Base-by-base conservation (phyloP, 1,140 invertebrate species). In the Anoplolepis gracilipes region DNA sequence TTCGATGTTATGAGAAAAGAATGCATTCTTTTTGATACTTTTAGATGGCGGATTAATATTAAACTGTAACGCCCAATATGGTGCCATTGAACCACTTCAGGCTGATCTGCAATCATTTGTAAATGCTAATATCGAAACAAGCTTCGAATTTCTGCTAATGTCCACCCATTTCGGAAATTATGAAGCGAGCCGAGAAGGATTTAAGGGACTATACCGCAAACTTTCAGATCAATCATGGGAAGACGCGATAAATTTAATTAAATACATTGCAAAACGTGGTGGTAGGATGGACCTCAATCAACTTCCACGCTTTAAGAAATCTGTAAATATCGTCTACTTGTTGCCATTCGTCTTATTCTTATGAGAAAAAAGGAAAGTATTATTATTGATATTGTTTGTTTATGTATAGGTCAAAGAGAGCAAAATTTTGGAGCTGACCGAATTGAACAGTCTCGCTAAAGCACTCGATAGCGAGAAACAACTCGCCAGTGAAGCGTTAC, bases 91-190 rank as follows among this genome's bases (percentile, higher is more conserved):
- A 0, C 85, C 92, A 25, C 89, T 94, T 53, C 92, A 95, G 25
- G 87, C 91, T 6, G 95, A 95, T 7, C 93, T 96, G 6, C 95
- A 97, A 69, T 93, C 95, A 11, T 97, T 96, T 90, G 96, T 96
- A 7, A 97, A 96, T 88, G 93, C 95, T 16, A 96, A 98, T 87
- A 94, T 98, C 65, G 95, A 96, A 49, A 94, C 96, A 19, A 98
- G 97, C 13, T 97, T 97, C 85, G 96, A 98, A 78, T 98, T 97
- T 87, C 94, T 98, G 19, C 92, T 98, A 3, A 96, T 97, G 94
- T 96, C 97, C 10, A 96, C 97, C 2, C 96, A 97, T 93, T 98
- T 97, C 93, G 97, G 96, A 67, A 97, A 97, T 90, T 98, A 97
- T 92, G 96, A 97, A 90, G 96, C 96, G 65, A 97, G 97, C 93